Evolutionary conservation across 1,140 invertebrate species (phyloP), one percentile per base, ranked within the genome.

Genomic region (Megathymus violae): DNA sequence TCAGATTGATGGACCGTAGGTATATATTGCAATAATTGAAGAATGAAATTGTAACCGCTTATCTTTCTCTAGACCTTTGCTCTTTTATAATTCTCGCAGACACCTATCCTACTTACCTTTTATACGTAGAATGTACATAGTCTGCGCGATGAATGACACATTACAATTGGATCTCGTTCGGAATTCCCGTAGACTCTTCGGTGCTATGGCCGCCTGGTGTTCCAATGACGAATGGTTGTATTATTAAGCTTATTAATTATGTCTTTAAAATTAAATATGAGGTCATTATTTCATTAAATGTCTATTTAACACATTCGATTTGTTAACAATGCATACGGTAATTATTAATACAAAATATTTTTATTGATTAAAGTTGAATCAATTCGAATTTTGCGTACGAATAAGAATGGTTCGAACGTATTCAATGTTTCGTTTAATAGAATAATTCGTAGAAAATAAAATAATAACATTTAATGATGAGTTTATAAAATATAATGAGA

Each of bases 91-190:
- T 56, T 56, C 52, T 56, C 40, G 14, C 25, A 27, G 52, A 44
- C 22, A 56, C 52, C 15, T 46, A 47, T 14, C 52, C 36, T 59
- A 46, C 11, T 34, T 44, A 44, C 19, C 43, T 44, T 54, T 58
- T 58, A 46, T 31, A 27, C 34, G 25, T 34, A 58, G 52, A 58
- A 58, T 58, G 22, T 44, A 25, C 22, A 11, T 11, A 58, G 25
- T 56, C 38, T 27, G 15, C 4, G 9, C 52, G 16, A 59, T 46
- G 54, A 36, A 59, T 59, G 54, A 59, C 54, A 59, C 54, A 59
- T 58, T 44, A 46, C 54, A 59, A 59, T 59, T 59, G 54, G 54
- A 59, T 36, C 54, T 46, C 54, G 25, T 59, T 59, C 54, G 36
- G 52, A 56, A 59, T 59, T 59, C 43, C 54, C 54, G 22, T 59